Percentiles rank a stretch among this genome's conserved stretches.
These are phyloP conservation scores for Chrysemys picta DNA, from an alignment of 2,113 vertebrate genomes.

Conservation along the genomic window DNA sequence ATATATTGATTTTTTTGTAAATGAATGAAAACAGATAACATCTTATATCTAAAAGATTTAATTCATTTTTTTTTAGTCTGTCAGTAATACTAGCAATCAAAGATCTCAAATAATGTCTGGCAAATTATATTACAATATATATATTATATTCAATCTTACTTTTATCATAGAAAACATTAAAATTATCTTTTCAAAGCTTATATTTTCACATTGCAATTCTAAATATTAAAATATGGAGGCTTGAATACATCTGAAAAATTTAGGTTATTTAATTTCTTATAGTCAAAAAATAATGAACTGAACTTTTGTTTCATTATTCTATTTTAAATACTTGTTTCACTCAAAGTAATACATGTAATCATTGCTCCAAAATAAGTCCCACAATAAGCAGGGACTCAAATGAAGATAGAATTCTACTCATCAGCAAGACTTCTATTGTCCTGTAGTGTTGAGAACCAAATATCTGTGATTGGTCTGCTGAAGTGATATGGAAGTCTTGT, in stretches of 20 bases:
- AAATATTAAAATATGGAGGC: conserved; percentile 15
- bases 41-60: not conserved
- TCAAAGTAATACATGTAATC: too few relatives aligned
- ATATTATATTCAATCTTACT: not conserved
- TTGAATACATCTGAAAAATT: not conserved
- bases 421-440: not conserved
- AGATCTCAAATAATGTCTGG: not conserved
- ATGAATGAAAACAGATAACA: not conserved
- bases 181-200: conserved; percentile 15
- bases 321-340: not conserved
- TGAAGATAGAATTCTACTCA: not conserved
- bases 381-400: not conserved
- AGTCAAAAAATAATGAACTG: not conserved
- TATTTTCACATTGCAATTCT: not conserved
- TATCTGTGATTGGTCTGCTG: not conserved
- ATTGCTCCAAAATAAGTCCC: not conserved
- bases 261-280: not conserved
- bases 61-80: not conserved
- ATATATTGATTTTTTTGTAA: not conserved
- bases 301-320: not conserved
- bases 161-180: not conserved
- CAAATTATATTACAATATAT: not conserved
- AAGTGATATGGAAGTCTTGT: not conserved
- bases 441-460: not conserved
- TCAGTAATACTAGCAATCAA: not conserved